Evolutionary conservation across 2,797 vertebrate species (phyloP).

Genomic region (Aphelocoma californica): DNA sequence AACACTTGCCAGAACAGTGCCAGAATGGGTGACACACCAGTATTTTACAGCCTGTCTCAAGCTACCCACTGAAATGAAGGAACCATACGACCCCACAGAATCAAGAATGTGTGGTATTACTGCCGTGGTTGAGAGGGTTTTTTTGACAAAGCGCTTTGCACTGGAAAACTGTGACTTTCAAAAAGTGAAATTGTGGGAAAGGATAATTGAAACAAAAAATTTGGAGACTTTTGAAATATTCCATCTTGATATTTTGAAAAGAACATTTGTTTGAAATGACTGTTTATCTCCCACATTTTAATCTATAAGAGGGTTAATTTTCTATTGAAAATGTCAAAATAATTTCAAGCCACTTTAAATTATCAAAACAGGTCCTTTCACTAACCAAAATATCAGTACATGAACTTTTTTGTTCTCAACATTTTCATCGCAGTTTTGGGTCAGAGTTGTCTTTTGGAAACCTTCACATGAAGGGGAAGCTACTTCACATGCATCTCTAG

Average conservation of each 20-base stretch:
- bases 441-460: background rate
- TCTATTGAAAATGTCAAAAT: background rate
- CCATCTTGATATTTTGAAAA: background rate
- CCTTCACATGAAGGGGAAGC: background rate
- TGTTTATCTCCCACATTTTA: background rate
- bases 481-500: background rate
- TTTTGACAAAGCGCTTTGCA: background rate
- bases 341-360: background rate
- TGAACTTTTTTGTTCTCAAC: background rate
- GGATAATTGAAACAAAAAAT: background rate
- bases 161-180: background rate
- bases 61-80: background rate
- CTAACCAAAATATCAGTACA: background rate
- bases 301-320: background rate
- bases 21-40: background rate
- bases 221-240: background rate
- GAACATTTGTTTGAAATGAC: background rate
- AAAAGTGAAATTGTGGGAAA: background rate
- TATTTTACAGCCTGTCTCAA: background rate
- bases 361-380: background rate
- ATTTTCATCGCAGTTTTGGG: background rate
- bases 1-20: background rate
- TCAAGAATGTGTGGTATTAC: background rate
- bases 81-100: background rate
- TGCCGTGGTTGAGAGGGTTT: accelerated